Conservation (phyloP, 2,888 invertebrate species). For the Ryuthela nishihirai region DNA sequence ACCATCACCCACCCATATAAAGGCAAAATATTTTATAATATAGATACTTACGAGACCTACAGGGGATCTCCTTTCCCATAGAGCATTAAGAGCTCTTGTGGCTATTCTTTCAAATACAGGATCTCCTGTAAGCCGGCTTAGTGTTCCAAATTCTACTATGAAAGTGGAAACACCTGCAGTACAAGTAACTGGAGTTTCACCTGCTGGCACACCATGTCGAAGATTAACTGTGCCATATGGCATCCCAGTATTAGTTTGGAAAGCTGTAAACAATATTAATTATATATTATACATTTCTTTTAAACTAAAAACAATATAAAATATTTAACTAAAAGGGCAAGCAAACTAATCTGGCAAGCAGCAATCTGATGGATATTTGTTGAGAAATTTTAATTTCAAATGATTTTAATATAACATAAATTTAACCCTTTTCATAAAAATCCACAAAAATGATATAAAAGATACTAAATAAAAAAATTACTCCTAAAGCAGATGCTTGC, state of each 20-base stretch:
- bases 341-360: too few relatives aligned
- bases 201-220: conserved; percentile 81
- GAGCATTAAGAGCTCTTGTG: conserved; percentile 79
- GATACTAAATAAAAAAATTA: too few relatives aligned
- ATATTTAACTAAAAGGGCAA: too few relatives aligned
- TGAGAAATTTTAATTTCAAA: too few relatives aligned
- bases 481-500: too few relatives aligned
- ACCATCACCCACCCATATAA: background rate
- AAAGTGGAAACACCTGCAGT: conserved; percentile 98
- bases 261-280: conserved; percentile 47
- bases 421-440: too few relatives aligned
- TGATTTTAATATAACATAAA: too few relatives aligned
- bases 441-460: too few relatives aligned
- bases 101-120: conserved; percentile 89
- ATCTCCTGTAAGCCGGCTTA: conserved; percentile 89
- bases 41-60: conserved; percentile 58
- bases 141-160: conserved; percentile 90
- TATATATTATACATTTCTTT: background rate
- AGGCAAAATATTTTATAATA: conserved; percentile 7
- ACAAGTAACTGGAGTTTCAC: conserved; percentile 94
- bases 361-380: too few relatives aligned
- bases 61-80: conserved; percentile 80
- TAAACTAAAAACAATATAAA: too few relatives aligned
- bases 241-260: conserved; percentile 69
- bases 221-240: conserved; percentile 90